Evolutionary conservation across 2,888 invertebrate genomes (phyloP), one percentile per base, ranked within the genome.

Genomic region (Archips crataeganus): DNA sequence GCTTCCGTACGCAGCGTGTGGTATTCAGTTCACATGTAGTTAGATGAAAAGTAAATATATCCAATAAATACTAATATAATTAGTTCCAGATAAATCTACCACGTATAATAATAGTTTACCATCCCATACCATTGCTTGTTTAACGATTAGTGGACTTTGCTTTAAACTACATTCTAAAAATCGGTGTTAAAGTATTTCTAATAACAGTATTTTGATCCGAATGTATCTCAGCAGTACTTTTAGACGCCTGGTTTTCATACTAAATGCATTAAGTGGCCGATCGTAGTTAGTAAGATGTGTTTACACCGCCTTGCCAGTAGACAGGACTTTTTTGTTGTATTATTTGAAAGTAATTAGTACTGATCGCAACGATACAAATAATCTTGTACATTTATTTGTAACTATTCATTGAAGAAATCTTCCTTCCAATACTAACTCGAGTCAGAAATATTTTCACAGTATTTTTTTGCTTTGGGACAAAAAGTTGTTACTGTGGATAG

Each of bases 1-100:
- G 79, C 79, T 79, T 78, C 9, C 70, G 75, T 76, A 75, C 77
- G 79, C 78, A 79, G 78, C 79, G 77, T 78, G 76, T 75, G 71
- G 42, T 68, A 69, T 61, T 32, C 57, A 57, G 49, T 39, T 57
- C 36, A 65, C 61, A 47, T 59, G 71, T 76, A 71, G 72, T 57
- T 75, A 75, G 67, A 67, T 57, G 15, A 62, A n/a, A 51, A 54
- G 54, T 54, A 54, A 45, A 47, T 65, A 51, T 39, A 36, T 49
- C 6, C 6, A 6, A 39, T 39, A 39, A 39, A 23, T 51, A 9
- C n/a, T 65, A 32, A 49, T 47, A 32, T 36, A 51, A 42, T 62
- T 51, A 47, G 32, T 57, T 4, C 32, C 57, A 3, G 8, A 57
- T 57, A 32, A 57, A 32, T 23, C 9, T 23, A 54, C 23, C 2